phyloP scores from a whole-genome alignment of 2,113 vertebrate species.

The Canis aureus region DNA sequence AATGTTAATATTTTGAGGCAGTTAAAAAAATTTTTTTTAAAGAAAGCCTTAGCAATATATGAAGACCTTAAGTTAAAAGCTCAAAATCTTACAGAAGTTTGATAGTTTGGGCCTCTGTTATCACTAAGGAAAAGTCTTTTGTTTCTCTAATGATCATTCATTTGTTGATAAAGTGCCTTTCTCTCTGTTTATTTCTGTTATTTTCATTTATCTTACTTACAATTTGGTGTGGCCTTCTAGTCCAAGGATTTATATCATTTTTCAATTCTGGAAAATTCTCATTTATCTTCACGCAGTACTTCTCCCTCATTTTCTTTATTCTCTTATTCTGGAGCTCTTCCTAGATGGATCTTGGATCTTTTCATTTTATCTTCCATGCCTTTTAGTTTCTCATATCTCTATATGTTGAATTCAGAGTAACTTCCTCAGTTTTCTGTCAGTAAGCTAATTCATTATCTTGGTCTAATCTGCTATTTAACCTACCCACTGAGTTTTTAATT shows the following conservation, averaged over 20 bases:
- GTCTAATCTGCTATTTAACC: neutral
- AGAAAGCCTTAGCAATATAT: constrained; percentile 2
- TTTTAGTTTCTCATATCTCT: constrained; percentile 7
- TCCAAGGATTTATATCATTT: neutral
- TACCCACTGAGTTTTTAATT: neutral
- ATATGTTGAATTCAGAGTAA: constrained; percentile 7
- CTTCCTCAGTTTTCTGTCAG: constrained; percentile 39
- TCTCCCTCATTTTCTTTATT: neutral
- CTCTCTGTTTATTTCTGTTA: neutral
- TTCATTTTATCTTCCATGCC: neutral
- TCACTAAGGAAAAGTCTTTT: neutral
- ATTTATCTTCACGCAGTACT: neutral
- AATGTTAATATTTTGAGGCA: constrained; percentile 13
- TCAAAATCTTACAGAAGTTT: constrained; percentile 29
- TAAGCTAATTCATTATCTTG: constrained; percentile 21
- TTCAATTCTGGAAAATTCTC: constrained; percentile 36
- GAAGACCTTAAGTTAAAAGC: neutral
- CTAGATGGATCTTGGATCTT: neutral
- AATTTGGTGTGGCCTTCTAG: neutral
- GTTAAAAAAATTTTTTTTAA: neutral
- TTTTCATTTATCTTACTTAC: neutral
- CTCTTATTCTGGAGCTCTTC: constrained; percentile 3
- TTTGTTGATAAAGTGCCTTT: neutral
- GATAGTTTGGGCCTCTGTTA: neutral
- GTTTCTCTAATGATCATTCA: neutral